Conservation (phyloP, 2,113 vertebrate genomes). For the Chaetops frenatus region DNA sequence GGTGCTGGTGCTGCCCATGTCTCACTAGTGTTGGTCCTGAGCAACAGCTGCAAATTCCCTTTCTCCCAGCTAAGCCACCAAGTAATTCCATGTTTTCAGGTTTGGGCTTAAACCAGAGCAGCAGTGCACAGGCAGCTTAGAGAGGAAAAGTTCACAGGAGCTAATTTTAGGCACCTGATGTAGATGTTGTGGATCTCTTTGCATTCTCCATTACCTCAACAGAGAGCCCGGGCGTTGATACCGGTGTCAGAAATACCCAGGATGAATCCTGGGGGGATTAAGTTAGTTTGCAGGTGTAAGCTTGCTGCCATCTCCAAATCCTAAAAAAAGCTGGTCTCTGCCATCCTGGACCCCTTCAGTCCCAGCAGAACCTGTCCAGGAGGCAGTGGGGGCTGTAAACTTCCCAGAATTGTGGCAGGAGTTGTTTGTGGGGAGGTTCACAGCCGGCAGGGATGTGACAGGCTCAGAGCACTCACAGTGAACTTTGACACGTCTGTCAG, state of each 20-base stretch:
- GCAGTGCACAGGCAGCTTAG: not conserved
- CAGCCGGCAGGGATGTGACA: not conserved
- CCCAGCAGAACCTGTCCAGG: not conserved
- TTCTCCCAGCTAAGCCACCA: not conserved
- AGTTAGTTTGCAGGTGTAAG: not conserved
- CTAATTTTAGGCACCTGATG: conserved; percentile 5
- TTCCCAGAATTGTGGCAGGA: not conserved
- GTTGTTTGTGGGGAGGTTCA: not conserved
- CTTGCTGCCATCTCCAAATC: not conserved
- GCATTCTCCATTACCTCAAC: not conserved
- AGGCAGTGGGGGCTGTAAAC: not conserved
- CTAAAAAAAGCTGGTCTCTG: not conserved
- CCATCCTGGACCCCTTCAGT: accelerated
- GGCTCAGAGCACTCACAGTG: not conserved
- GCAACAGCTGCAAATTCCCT: not conserved
- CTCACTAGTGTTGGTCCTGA: not conserved
- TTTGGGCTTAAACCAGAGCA: not conserved
- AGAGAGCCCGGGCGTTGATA: not conserved
- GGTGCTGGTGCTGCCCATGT: not conserved
- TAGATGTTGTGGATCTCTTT: conserved; percentile 6
- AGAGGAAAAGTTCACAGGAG: not conserved
- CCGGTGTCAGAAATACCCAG: not conserved
- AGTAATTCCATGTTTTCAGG: not conserved
- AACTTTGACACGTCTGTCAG: not conserved
- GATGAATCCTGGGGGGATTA: not conserved